phyloP scores from a whole-genome alignment of 2,888 invertebrate species.

The Abrostola tripartita region DNA sequence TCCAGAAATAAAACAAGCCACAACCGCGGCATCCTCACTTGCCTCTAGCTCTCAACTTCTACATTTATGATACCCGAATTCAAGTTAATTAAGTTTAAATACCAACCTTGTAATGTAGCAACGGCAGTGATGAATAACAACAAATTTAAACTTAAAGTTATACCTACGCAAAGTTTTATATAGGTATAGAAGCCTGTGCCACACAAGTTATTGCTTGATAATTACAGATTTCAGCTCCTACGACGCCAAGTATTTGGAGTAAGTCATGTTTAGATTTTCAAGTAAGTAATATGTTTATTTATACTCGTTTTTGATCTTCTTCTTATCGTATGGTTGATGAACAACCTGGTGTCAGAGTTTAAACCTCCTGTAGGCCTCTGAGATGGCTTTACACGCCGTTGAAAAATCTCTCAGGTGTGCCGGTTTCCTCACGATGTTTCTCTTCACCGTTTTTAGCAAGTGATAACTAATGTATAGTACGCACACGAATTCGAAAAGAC shows the following conservation, averaged over 20 bases:
- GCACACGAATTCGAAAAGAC: too few relatives aligned
- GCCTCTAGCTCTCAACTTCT: slow-evolving; percentile 4
- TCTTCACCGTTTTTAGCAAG: too few relatives aligned
- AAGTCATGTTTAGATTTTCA: background rate
- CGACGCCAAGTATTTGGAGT: slow-evolving; percentile 9
- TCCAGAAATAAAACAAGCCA: too few relatives aligned
- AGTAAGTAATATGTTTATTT: slow-evolving; percentile 4
- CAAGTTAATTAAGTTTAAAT: slow-evolving; percentile 20
- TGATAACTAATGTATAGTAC: too few relatives aligned
- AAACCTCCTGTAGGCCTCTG: too few relatives aligned
- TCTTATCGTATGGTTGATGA: too few relatives aligned
- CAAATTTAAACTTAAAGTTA: slow-evolving; percentile 40
- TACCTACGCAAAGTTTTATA: slow-evolving; percentile 31
- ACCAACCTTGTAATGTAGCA: slow-evolving; percentile 26
- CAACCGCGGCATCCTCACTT: too few relatives aligned
- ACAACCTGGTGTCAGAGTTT: too few relatives aligned
- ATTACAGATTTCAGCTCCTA: slow-evolving; percentile 42
- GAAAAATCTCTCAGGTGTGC: too few relatives aligned
- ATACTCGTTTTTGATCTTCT: slow-evolving; percentile 7
- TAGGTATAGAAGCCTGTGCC: slow-evolving; percentile 42
- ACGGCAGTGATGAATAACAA: slow-evolving; percentile 34
- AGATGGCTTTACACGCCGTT: too few relatives aligned
- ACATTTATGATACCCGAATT: slow-evolving; percentile 30
- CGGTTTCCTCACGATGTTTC: too few relatives aligned
- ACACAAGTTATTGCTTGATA: slow-evolving; percentile 45